These are phyloP conservation scores for Ladona fulva DNA, from an alignment of 1,140 invertebrate genomes.

Conservation along the genomic window DNA sequence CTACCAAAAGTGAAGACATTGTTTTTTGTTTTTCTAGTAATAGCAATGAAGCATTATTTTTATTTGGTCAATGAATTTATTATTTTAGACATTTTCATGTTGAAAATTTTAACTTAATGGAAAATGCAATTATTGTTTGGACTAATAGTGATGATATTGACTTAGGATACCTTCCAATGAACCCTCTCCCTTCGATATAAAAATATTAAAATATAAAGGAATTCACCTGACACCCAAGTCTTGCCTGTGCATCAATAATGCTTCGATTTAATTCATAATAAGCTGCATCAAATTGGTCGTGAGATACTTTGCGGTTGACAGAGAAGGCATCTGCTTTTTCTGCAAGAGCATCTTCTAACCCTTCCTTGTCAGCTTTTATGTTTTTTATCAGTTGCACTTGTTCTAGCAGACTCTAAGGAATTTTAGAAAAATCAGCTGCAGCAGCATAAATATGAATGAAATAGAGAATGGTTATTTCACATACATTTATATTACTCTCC, in stretches of 20 bases:
- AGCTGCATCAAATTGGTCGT: slow-evolving; percentile 55
- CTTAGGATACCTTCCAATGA: no score
- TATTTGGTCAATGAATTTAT: no score
- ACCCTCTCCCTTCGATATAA: no score
- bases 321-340: slow-evolving; percentile 57
- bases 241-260: slow-evolving; percentile 50
- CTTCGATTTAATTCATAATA: slow-evolving; percentile 50
- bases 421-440: background rate
- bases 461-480: background rate
- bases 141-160: no score
- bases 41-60: no score
- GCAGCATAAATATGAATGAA: background rate
- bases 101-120: no score
- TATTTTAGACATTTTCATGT: no score
- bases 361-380: slow-evolving; percentile 52
- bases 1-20: no score
- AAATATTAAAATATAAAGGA: no score
- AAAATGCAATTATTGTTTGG: no score
- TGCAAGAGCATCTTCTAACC: slow-evolving; percentile 54
- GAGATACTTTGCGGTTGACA: slow-evolving; percentile 57
- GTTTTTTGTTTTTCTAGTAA: no score
- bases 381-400: slow-evolving; percentile 45
- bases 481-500: slow-evolving; percentile 25
- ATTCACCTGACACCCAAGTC: slow-evolving; percentile 48
- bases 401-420: slow-evolving; percentile 39